Evolutionary conservation across 23 tunicate genomes (phyloP).

Genomic region (Aplidium turbinatum): DNA sequence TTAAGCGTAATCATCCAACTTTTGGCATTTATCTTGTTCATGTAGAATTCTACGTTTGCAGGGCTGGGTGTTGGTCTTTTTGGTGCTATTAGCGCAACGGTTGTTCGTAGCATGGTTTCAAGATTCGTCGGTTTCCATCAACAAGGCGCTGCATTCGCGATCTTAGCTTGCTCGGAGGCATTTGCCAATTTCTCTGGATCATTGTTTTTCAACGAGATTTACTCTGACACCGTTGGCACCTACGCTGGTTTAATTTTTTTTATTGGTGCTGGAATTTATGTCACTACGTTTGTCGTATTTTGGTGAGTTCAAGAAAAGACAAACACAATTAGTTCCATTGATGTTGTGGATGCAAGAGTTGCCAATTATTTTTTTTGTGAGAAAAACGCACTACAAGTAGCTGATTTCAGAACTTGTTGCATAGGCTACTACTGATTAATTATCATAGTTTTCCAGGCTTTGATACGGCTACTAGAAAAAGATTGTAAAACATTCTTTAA

Average conservation of each 20-base stretch:
- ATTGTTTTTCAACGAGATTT: background rate
- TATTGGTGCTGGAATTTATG: background rate
- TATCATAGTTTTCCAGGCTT: constrained; percentile 36
- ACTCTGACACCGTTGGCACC: background rate
- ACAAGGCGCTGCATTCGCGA: background rate
- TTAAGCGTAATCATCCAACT: background rate
- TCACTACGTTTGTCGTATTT: background rate
- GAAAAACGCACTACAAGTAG: too few relatives aligned
- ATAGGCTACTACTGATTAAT: too few relatives aligned
- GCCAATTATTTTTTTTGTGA: too few relatives aligned
- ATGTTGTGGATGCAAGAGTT: too few relatives aligned
- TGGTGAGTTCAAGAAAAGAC: too few relatives aligned
- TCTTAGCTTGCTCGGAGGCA: background rate
- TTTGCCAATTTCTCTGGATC: background rate
- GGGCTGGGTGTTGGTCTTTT: too few relatives aligned
- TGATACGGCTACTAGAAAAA: too few relatives aligned
- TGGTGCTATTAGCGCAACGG: background rate
- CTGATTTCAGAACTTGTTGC: too few relatives aligned
- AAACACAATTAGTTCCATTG: too few relatives aligned
- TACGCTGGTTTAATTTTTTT: background rate
- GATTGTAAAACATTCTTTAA: too few relatives aligned
- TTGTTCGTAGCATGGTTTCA: background rate
- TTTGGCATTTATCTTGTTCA: too few relatives aligned
- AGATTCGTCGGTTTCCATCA: background rate
- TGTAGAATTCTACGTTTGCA: too few relatives aligned